These are phyloP conservation scores for Coelogynopora nodosa DNA, from an alignment of 2,888 invertebrate genomes.

Conservation along the genomic window DNA sequence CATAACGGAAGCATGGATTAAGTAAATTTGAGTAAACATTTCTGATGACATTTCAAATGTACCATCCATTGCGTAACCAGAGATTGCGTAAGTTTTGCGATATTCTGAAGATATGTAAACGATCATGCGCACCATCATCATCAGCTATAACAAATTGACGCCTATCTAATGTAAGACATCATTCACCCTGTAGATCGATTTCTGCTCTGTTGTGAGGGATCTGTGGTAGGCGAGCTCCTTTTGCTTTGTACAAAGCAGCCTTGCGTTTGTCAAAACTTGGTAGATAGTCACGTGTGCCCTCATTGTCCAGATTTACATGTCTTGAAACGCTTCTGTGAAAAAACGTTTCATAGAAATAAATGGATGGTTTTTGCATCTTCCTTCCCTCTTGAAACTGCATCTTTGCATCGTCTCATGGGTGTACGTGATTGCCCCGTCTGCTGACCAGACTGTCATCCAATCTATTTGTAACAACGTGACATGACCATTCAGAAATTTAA, in stretches of 20 bases:
- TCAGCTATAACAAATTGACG: neutral
- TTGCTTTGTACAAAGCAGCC: conserved; percentile 22
- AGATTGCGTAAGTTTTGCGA: neutral
- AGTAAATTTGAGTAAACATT: neutral
- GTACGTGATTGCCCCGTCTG: neutral
- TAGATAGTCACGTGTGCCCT: conserved; percentile 22
- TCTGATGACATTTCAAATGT: neutral
- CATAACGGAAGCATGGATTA: neutral
- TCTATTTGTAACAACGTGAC: neutral
- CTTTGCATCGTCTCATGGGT: neutral
- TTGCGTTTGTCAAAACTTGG: conserved; percentile 19
- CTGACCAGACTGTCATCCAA: neutral
- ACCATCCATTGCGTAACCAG: neutral
- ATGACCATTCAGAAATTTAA: too few species aligned
- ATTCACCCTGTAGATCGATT: neutral
- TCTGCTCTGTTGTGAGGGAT: neutral
- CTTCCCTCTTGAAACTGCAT: neutral
- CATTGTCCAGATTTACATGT: conserved; percentile 26
- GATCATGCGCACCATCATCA: neutral
- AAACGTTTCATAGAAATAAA: conserved; percentile 18
- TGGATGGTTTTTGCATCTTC: neutral
- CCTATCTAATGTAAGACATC: neutral
- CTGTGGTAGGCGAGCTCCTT: conserved; percentile 1
- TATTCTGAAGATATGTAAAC: neutral
- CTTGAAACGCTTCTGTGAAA: conserved; percentile 1